Base-by-base conservation (phyloP, 2,797 vertebrate genomes). In the Pangasius larnaudii region DNA sequence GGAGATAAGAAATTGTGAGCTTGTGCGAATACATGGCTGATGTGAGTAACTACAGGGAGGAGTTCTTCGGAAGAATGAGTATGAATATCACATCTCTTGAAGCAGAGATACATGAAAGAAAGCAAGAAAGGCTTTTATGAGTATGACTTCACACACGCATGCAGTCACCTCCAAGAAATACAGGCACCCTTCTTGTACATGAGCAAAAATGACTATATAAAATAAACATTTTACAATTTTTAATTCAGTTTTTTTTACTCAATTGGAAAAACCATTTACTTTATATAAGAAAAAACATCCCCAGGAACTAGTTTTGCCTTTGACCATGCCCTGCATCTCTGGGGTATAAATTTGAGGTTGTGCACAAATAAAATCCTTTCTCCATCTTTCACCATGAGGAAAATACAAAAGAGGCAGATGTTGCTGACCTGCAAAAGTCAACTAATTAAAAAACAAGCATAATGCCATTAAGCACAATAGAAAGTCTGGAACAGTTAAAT, bases 11-110 rank as follows among this genome's bases (percentile, higher is more conserved):
- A 79, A 63, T 39, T 33, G 63, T 71, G 67, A 90, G 58, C 86
- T 46, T 46, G 42, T 46, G 42, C 84, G 58, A 87, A 88, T 69
- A 88, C 39, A 51, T 51, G 51, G 46, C 24, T 56, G 51, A 59
- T 33, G 59, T 87, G 58, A 84, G 77, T 36, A 72, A 80, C 71
- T 87, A 87, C 61, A 91, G 78, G 85, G 72, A 88, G 82, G 49
- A 42, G 49, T 88, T 61, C 84, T 83, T 88, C 42, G 65, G 79
- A 84, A 84, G 74, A 85, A 65, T 75, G 30, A 30, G 69, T 56
- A 89, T 59, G 79, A 90, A 89, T 85, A 87, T 33, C 53, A 80
- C 79, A 89, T 69, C 39, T 14, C 80, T 85, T 56, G 58, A 36
- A 86, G 59, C 69, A 59, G 42, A 67, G 69, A 36, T 85, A 85